Base-by-base conservation (phyloP, 2,113 vertebrate genomes). In the Hippocampus barbouri region DNA sequence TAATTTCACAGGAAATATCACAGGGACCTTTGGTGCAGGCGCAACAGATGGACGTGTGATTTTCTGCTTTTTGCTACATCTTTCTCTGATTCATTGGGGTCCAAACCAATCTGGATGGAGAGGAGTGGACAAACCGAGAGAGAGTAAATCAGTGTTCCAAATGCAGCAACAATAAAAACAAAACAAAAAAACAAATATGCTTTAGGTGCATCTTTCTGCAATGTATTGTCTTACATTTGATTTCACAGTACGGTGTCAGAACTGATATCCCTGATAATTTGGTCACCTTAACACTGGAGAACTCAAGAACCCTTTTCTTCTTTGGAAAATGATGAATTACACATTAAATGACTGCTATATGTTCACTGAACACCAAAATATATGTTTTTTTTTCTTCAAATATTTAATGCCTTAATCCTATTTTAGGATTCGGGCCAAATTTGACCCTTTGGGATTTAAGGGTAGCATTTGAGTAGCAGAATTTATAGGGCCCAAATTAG, bases 11-110 rank as follows among this genome's bases (percentile, higher is more conserved):
- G 64, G 64, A 66, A 66, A 66, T 47, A 66, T 66, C 64, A 27
- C 64, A 49, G 64, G 64, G 34, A 45, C 43, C 64, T 8, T 41
- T 72, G 41, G 41, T 66, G 45, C 15, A 73, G 61, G 38, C 23
- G 57, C 40, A 69, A 69, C 60, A 78, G 74, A 78, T 85, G 73
- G 38, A 49, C 63, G 25, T 69, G 40, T 73, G 71, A 70, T 66
- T 66, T 70, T 41, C 23, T 71, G 49, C 27, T 70, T 75, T 67
- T 64, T n/a, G 73, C 34, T 74, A 45, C 27, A 7, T 63, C 57
- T 69, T 47, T 25, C 10, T 59, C 76, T 84, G 77, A 83, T 85
- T 86, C 69, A 82, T 34, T 66, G 54, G 69, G 79, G 82, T 75
- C 75, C 64, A 66, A 65, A 71, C 49, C 78, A 80, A 53, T 82